A percentile compares a stretch with the other conserved stretches of the same genome.
Evolutionary conservation across 2,113 vertebrate species (phyloP).

Genomic region (Pteruthius melanotis): DNA sequence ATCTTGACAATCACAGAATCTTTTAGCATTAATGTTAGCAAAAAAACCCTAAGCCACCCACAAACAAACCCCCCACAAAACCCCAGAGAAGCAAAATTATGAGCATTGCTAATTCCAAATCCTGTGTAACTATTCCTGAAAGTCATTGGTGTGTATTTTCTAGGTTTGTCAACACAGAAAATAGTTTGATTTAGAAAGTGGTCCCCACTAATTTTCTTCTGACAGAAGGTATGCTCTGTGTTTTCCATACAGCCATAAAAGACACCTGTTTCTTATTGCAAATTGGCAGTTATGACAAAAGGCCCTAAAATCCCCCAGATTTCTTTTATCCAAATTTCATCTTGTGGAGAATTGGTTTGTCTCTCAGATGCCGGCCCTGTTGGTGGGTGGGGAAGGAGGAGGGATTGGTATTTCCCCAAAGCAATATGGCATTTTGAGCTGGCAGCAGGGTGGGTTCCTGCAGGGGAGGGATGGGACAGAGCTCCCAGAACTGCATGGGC

Average conservation of each 20-base stretch:
- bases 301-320: accelerated
- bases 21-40: not conserved
- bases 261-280: not conserved
- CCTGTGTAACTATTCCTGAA: not conserved
- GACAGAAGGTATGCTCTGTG: not conserved
- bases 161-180: not conserved
- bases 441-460: not conserved
- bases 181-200: not conserved
- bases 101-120: not conserved
- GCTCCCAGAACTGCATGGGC: not conserved
- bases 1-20: not conserved
- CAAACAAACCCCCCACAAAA: not conserved
- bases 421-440: not conserved
- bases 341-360: not conserved
- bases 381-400: not conserved
- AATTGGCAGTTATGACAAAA: not conserved
- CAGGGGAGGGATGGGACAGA: not conserved
- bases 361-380: not conserved
- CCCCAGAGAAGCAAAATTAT: not conserved
- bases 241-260: not conserved
- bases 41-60: accelerated
- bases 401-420: not conserved
- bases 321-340: not conserved
- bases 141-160: not conserved
- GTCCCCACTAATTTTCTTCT: not conserved